Evolutionary conservation across 2,113 vertebrate genomes (phyloP).

Genomic region (Ursus arctos): DNA sequence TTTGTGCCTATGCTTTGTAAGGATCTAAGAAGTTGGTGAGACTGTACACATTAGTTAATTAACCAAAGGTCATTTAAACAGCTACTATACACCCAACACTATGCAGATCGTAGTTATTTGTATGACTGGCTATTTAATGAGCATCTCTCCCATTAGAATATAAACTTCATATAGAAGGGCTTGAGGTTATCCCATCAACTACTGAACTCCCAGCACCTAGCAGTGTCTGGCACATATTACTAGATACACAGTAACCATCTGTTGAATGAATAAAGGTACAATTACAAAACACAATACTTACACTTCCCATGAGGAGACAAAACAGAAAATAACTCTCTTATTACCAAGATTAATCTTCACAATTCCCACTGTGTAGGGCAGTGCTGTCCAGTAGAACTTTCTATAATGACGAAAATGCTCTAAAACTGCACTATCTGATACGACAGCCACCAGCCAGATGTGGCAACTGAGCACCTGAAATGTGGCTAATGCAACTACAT

Average conservation of each 20-base stretch:
- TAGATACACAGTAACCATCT: background rate
- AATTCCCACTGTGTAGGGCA: background rate
- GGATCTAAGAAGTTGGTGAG: slow-evolving; percentile 23
- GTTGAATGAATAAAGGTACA: background rate
- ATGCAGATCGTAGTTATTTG: background rate
- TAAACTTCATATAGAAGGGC: background rate
- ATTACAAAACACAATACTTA: background rate
- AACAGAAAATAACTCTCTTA: slow-evolving; percentile 4
- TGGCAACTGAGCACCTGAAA: background rate
- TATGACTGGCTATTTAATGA: slow-evolving; percentile 6
- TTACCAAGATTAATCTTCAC: background rate
- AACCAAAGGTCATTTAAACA: background rate
- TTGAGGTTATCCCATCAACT: background rate
- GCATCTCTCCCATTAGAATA: background rate
- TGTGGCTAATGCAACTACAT: background rate
- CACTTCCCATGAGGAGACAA: background rate
- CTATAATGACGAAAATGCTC: background rate
- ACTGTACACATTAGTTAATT: background rate
- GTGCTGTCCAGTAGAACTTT: background rate
- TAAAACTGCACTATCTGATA: background rate
- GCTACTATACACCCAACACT: background rate
- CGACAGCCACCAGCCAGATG: background rate
- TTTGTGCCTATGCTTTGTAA: background rate
- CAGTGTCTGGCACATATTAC: background rate
- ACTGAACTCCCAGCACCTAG: background rate